Conservation (phyloP, 2,113 vertebrate species). For the Sinocyclocheilus grahami region DNA sequence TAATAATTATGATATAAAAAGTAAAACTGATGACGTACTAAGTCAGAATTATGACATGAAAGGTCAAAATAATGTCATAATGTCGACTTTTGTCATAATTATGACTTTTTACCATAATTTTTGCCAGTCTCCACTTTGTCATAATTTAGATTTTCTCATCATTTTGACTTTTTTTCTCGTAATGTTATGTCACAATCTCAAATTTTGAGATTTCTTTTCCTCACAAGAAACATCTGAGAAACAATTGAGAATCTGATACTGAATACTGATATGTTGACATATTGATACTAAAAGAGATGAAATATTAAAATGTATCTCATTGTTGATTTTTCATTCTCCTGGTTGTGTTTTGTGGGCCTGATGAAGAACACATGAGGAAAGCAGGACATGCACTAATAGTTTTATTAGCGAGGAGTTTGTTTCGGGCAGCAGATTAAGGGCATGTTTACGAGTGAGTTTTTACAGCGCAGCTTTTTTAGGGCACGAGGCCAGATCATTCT, state of each 20-base stretch:
- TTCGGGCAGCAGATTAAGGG: constrained; percentile 38
- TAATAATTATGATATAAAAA: background rate
- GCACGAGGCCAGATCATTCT: constrained; percentile 27
- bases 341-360: constrained; percentile 1
- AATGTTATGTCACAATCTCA: background rate
- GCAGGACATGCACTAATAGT: background rate
- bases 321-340: background rate
- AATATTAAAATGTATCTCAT: background rate
- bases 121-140: too few relatives aligned
- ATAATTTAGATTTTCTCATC: too few relatives aligned
- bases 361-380: background rate
- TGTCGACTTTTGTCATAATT: too few relatives aligned
- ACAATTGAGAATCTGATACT: background rate
- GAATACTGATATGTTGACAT: background rate
- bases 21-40: background rate
- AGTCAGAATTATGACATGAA: too few relatives aligned
- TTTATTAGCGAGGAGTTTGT: constrained; percentile 17
- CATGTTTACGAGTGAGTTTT: constrained; percentile 38
- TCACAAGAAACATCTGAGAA: background rate
- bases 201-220: background rate
- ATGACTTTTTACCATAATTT: too few relatives aligned
- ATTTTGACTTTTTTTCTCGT: too few relatives aligned
- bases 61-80: too few relatives aligned
- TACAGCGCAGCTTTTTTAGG: constrained; percentile 10
- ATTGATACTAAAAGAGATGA: background rate